A percentile compares a stretch with the other conserved stretches of the same genome.
Evolutionary conservation across 2,888 invertebrate genomes (phyloP).

Genomic region (Drosophila koepferae): DNA sequence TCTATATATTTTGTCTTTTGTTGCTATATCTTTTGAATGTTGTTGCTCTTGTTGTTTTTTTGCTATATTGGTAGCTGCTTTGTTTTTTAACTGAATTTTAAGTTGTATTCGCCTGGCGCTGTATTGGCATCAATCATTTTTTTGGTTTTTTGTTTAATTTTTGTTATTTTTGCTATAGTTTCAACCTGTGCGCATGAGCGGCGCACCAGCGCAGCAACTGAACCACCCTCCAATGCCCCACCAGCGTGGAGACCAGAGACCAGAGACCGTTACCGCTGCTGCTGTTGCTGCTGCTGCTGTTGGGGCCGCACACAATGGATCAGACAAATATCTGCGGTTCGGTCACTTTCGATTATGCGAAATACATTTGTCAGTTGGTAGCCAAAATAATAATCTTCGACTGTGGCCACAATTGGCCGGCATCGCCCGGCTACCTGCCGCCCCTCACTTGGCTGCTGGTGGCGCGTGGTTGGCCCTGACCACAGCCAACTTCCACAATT

Average conservation of each 20-base stretch:
- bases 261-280: slow-evolving; percentile 32
- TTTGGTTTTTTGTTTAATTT: slow-evolving; percentile 11
- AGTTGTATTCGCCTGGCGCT: slow-evolving; percentile 71
- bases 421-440: neutral
- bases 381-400: slow-evolving; percentile 78
- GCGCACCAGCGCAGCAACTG: slow-evolving; percentile 13
- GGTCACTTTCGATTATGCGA: slow-evolving; percentile 80
- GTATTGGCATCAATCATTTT: slow-evolving; percentile 79
- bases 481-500: slow-evolving; percentile 81
- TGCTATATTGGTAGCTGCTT: slow-evolving; percentile 50
- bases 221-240: slow-evolving; percentile 15
- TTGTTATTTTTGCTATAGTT: slow-evolving; percentile 21
- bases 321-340: slow-evolving; percentile 73
- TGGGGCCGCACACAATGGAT: slow-evolving; percentile 62
- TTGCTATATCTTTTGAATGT: slow-evolving; percentile 32
- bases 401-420: slow-evolving; percentile 55
- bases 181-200: slow-evolving; percentile 68
- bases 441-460: neutral
- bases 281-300: neutral
- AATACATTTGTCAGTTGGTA: slow-evolving; percentile 76
- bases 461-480: slow-evolving; percentile 74
- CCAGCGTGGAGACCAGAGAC: slow-evolving; percentile 9
- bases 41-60: slow-evolving; percentile 27
- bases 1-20: slow-evolving; percentile 30
- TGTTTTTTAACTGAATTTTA: slow-evolving; percentile 74